Evolutionary conservation across 2,113 vertebrate genomes (phyloP), one percentile per base, ranked within the genome.

Genomic region (Patagioenas fasciata): DNA sequence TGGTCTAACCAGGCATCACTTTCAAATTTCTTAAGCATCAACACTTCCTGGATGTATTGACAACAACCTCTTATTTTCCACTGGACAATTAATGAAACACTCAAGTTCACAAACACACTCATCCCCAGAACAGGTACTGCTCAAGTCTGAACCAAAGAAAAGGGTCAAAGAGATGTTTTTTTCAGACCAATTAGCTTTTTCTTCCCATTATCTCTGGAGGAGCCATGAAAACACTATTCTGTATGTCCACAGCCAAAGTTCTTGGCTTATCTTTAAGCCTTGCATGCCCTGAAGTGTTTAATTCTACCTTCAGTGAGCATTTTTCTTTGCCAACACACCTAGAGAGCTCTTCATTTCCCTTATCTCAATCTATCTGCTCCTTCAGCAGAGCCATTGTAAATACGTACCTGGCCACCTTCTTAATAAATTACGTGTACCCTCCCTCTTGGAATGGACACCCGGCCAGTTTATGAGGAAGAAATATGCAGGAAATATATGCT

Each of bases 291-390:
- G 86, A 69, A 96, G 95, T 92, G 85, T 93, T 96, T 95, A 89
- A 95, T 89, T 96, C 96, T 93, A 9, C 65, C 80, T 90, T 56
- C 73, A 92, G 77, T 32, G 72, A 92, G 77, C 64, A 94, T 91
- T 96, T 95, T 94, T 89, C 93, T 87, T 79, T 96, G 92, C 96
- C 93, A 97, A 87, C 88, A 92, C 88, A 95, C 61, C 83, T 89
- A 82, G 85, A 96, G 93, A 94, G 94, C 85, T 96, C 93, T 93
- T 96, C 38, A 86, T 84, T 95, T 90, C 67, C 56, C 88, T 96
- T 96, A 96, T 96, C 92, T 96, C 72, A 13, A 19, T 51, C 91
- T 80, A 95, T 89, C 95, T 96, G 90, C 95, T 82, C 95, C 95
- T 96, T 95, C 95, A 93, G 92, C 85, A 91, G 65, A 93, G 82